Evolutionary conservation across 2,113 vertebrate genomes (phyloP), one percentile per base, ranked within the genome.

Genomic region (Rhombomys opimus): DNA sequence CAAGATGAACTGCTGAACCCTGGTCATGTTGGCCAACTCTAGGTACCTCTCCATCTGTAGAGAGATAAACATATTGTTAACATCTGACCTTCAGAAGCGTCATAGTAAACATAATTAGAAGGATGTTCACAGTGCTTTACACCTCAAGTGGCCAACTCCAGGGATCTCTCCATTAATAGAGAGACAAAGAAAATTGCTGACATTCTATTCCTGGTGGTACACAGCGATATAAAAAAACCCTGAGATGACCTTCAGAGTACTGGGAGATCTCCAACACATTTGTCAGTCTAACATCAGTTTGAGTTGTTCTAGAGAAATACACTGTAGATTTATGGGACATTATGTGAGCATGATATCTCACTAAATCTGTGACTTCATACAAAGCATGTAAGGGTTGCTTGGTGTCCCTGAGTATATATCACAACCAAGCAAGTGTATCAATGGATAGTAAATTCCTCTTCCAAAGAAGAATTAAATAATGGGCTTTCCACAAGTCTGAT

Each of bases 1-100:
- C 30, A 97, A 9, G 91, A 97, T 0, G 18, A 97, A 97, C 20
- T 95, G 57, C 27, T 89, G 94, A n/a, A 96, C 88, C 18, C 65
- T 68, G n/a, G 96, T 94, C 89, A 73, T 0, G 11, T 95, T 97
- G 82, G 13, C 46, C n/a, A 30, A 1, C 38, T 59, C 72, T 41
- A 50, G 12, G 1, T 57, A 54, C 7, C 3, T 70, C 65, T 87
- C 88, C 94, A 90, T 97, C 80, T 92, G 67, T n/a, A 30, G 12
- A 70, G 10, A 91, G 65, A 46, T 7, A 82, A 54, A 41, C 32
- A 32, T 3, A 35, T 70, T 70, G 15, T 70, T 70, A 70, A 7
- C 68, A 35, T 70, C 14, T 35, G 35, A 17, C 32, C 68, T n/a
- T 70, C 68, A n/a, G 15, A n/a, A 70, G 32, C 68, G 7, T 70